phyloP scores from a whole-genome alignment of 1,140 invertebrate genomes.

The Magallana gigas region DNA sequence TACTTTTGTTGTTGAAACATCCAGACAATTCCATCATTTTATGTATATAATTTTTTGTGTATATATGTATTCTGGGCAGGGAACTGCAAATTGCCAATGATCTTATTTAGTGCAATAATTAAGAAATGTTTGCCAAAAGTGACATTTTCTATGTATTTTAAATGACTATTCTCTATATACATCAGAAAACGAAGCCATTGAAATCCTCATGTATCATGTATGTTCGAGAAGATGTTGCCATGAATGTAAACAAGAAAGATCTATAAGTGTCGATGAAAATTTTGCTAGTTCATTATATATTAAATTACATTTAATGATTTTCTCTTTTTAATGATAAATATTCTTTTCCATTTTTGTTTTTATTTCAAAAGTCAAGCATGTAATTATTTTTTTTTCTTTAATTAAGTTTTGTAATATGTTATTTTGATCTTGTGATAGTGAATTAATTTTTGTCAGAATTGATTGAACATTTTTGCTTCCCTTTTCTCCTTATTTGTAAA shows the following conservation, averaged over 20 bases:
- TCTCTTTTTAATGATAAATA: not conserved
- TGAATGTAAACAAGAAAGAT: slow-evolving; percentile 36
- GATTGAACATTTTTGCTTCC: too few species aligned
- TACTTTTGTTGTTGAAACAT: slow-evolving; percentile 25
- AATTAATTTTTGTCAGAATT: too few species aligned
- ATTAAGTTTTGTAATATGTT: not conserved
- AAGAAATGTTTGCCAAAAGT: slow-evolving; percentile 44
- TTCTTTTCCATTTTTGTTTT: not conserved
- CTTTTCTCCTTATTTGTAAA: too few species aligned
- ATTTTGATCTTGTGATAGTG: too few species aligned
- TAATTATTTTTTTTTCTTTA: not conserved
- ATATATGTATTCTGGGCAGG: slow-evolving; percentile 23
- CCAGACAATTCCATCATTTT: slow-evolving; percentile 41
- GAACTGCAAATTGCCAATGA: slow-evolving; percentile 44
- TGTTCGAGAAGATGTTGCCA: slow-evolving; percentile 14
- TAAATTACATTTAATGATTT: not conserved
- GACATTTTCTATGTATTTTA: slow-evolving; percentile 35
- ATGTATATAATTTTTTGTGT: slow-evolving; percentile 43
- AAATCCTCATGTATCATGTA: slow-evolving; percentile 17
- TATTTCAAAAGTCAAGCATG: not conserved
- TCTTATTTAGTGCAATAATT: slow-evolving; percentile 49
- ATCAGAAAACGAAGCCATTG: slow-evolving; percentile 34
- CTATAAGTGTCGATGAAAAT: not conserved
- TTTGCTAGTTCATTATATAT: not conserved
- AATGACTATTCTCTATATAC: not conserved